These are phyloP conservation scores for Perca fluviatilis DNA, from an alignment of 2,113 vertebrate species.

Conservation along the genomic window DNA sequence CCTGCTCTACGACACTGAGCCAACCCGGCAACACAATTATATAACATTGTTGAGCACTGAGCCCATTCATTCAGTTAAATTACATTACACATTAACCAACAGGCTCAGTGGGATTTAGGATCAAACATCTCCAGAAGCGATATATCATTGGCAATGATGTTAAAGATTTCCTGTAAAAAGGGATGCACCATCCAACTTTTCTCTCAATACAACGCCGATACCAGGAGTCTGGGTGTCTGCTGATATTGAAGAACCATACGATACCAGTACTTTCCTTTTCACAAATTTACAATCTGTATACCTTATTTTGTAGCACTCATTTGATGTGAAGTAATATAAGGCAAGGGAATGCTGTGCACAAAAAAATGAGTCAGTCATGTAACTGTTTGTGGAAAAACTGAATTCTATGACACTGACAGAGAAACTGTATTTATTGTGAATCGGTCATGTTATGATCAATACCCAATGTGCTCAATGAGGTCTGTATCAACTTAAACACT, in stretches of 20 bases:
- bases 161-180: not conserved
- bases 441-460: not conserved
- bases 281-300: not conserved
- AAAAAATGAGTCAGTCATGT: not conserved
- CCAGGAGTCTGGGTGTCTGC: not conserved
- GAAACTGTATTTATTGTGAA: not conserved
- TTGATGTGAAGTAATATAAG: not conserved
- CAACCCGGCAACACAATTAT: too few species aligned
- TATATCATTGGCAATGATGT: not conserved
- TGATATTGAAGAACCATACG: not conserved
- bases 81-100: conserved; percentile 37
- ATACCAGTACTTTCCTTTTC: not conserved
- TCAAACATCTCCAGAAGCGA: not conserved
- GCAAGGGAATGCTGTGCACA: not conserved
- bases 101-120: conserved; percentile 32
- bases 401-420: not conserved
- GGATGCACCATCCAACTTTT: not conserved
- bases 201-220: not conserved
- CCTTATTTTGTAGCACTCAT: not conserved
- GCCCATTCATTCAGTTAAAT: conserved; percentile 23
- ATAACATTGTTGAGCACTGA: conserved; percentile 3
- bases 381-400: not conserved
- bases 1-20: too few species aligned
- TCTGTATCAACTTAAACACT: not conserved
- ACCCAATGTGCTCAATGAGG: not conserved